Evolutionary conservation across 1,140 invertebrate genomes (phyloP).

Genomic region (Formica selysi): DNA sequence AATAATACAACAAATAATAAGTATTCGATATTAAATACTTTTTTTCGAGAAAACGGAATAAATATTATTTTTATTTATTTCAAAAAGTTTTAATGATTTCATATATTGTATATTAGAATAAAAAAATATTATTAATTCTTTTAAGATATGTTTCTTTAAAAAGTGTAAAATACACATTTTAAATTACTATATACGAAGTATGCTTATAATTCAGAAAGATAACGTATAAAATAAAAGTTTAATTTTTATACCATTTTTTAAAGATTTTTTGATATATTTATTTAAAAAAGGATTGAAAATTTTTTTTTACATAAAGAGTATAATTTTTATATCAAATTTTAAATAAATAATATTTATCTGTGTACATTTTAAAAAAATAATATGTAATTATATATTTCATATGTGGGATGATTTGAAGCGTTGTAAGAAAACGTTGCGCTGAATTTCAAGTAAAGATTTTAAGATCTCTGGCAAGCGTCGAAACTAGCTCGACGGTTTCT

Average conservation of each 20-base stretch:
- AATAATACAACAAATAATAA: background rate
- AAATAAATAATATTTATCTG: background rate
- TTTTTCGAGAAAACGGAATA: background rate
- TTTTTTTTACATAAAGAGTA: too few species aligned
- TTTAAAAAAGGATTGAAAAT: too few species aligned
- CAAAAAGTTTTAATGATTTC: background rate
- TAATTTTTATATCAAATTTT: background rate
- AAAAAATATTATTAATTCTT: slow-evolving; percentile 2
- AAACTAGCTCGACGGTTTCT: slow-evolving; percentile 36
- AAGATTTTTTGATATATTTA: too few species aligned
- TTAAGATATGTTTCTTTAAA: background rate
- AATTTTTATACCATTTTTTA: too few species aligned
- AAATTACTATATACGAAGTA: background rate
- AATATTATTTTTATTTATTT: background rate
- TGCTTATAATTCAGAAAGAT: too few species aligned
- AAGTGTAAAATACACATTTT: background rate
- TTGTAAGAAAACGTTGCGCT: slow-evolving; percentile 42
- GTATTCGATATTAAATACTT: background rate
- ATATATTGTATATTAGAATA: background rate
- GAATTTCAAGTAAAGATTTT: slow-evolving; percentile 56
- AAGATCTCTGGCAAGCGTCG: slow-evolving; percentile 22
- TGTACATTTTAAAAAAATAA: background rate
- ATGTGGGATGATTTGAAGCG: background rate
- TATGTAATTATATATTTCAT: too few species aligned
- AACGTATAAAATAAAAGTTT: too few species aligned